Percentiles rank a stretch among this genome's conserved stretches.
Conservation (phyloP, 2,888 invertebrate species). For the Euphydryas editha region DNA sequence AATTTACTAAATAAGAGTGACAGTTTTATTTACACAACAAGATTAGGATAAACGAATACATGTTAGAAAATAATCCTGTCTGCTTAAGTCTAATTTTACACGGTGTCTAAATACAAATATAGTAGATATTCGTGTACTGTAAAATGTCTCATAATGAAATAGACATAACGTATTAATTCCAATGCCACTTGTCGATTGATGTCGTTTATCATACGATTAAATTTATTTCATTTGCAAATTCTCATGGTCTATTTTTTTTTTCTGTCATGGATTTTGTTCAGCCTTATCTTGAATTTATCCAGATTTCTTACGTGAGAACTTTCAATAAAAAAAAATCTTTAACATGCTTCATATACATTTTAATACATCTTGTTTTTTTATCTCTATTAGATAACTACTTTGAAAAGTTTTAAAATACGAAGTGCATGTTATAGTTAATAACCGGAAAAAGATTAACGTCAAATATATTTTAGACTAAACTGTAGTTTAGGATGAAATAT, state of each 20-base stretch:
- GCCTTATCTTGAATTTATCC: background rate
- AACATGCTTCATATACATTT: background rate
- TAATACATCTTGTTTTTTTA: background rate
- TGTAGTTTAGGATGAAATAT: slow-evolving; percentile 16
- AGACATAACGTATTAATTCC: background rate
- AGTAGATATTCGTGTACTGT: background rate
- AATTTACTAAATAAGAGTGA: slow-evolving; percentile 61
- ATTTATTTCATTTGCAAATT: slow-evolving; percentile 7
- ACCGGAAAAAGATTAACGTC: slow-evolving; percentile 5
- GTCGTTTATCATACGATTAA: background rate
- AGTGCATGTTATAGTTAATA: background rate
- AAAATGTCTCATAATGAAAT: background rate
- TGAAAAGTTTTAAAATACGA: too few relatives aligned
- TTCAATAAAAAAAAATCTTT: background rate
- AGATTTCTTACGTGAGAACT: background rate
- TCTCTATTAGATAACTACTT: too few relatives aligned
- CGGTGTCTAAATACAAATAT: slow-evolving; percentile 3
- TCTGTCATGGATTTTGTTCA: background rate
- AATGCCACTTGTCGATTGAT: background rate
- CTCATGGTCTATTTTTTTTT: slow-evolving; percentile 18
- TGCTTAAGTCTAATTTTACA: slow-evolving; percentile 20
- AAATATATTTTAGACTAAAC: slow-evolving; percentile 28
- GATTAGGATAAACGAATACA: slow-evolving; percentile 23
- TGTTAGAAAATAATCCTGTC: slow-evolving; percentile 18
- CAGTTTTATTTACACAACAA: slow-evolving; percentile 47